Conservation (phyloP, 2,888 invertebrate genomes). For the Rhingia rostrata region DNA sequence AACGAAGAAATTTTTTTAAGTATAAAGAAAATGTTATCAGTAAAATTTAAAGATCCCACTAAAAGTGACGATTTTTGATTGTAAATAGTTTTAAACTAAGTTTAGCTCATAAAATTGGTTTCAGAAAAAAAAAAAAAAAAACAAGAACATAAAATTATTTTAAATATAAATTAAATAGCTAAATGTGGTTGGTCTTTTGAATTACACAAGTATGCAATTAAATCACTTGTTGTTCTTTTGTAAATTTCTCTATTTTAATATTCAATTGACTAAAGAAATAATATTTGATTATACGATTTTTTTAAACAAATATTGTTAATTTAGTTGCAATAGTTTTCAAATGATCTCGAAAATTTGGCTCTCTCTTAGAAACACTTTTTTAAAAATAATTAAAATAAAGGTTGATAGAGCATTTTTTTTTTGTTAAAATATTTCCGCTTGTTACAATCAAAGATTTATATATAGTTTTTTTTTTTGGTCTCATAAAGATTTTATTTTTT, state of each 20-base stretch:
- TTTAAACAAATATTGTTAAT: conserved; percentile 62
- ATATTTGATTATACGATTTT: conserved; percentile 59
- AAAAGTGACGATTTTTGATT: conserved; percentile 57
- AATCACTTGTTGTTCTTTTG: conserved; percentile 56
- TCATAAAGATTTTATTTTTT: conserved; percentile 42
- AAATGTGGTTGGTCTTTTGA: conserved; percentile 61
- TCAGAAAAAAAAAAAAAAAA: conserved; percentile 42
- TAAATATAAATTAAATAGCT: conserved; percentile 25
- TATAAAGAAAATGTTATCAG: conserved; percentile 56
- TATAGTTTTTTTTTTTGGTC: conserved; percentile 48
- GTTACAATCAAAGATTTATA: conserved; percentile 60
- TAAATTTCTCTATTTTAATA: conserved; percentile 43
- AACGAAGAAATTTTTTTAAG: conserved; percentile 38
- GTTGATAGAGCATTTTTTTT: conserved; percentile 69
- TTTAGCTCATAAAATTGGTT: conserved; percentile 64
- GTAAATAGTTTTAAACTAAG: conserved; percentile 63
- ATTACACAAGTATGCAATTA: conserved; percentile 52
- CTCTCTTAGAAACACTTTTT: conserved; percentile 53
- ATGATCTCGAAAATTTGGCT: conserved; percentile 73
- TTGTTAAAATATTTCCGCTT: conserved; percentile 52
- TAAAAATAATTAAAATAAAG: conserved; percentile 47
- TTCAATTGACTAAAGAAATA: conserved; percentile 19
- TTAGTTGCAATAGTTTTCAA: conserved; percentile 74
- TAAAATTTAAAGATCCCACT: conserved; percentile 42
- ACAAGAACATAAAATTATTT: not conserved